Conservation (phyloP, 2,797 vertebrate genomes). For the Sebastes taczanowskii region DNA sequence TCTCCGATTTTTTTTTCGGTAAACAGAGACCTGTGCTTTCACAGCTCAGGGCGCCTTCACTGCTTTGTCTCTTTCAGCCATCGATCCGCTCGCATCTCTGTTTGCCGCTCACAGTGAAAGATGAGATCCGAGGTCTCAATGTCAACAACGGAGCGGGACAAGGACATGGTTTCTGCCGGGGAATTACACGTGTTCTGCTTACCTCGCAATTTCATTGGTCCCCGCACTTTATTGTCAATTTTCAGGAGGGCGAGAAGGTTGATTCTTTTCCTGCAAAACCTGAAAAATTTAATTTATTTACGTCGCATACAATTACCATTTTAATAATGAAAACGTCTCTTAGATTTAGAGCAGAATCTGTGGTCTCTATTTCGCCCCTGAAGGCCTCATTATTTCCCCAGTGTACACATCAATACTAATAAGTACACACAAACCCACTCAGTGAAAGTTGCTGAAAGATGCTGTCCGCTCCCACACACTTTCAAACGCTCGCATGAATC, state of each 20-base stretch:
- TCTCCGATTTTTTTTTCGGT: not conserved
- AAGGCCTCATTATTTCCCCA: slow-evolving; percentile 39
- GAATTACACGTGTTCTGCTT: not conserved
- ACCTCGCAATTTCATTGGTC: not conserved
- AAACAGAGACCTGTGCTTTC: slow-evolving; percentile 15
- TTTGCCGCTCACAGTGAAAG: slow-evolving; percentile 42
- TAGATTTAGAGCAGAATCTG: not conserved
- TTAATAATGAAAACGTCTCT: not conserved
- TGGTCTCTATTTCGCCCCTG: slow-evolving; percentile 26
- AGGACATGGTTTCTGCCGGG: slow-evolving; percentile 9
- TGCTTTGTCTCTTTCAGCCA: slow-evolving; percentile 41
- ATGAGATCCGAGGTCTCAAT: slow-evolving; percentile 36
- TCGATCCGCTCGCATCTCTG: slow-evolving; percentile 27
- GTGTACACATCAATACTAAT: slow-evolving; percentile 53
- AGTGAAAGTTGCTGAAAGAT: slow-evolving; percentile 44
- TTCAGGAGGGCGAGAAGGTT: too few species aligned
- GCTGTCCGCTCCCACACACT: slow-evolving; percentile 33
- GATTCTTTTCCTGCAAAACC: not conserved
- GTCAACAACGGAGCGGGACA: slow-evolving; percentile 20
- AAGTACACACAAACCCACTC: slow-evolving; percentile 41
- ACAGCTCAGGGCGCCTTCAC: slow-evolving; percentile 14
- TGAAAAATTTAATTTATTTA: not conserved
- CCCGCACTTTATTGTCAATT: not conserved
- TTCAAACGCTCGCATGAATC: slow-evolving; percentile 5
- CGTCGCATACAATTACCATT: not conserved